Evolutionary conservation across 37 sponge, comb jelly and placozoan species (phyloP).

Genomic region (Cliona cf. orientalis): DNA sequence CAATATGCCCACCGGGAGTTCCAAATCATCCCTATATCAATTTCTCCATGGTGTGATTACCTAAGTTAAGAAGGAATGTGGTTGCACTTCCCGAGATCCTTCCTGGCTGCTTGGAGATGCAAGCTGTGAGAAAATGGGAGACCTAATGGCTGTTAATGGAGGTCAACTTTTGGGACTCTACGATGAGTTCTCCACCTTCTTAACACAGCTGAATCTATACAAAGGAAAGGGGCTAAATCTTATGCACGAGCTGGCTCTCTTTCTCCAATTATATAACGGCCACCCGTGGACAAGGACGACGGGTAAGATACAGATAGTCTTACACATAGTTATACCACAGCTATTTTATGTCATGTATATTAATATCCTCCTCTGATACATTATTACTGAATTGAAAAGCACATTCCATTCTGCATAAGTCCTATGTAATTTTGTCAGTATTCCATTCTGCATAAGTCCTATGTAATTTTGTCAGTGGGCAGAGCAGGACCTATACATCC

Average conservation of each 20-base stretch:
- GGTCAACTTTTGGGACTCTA: slow-evolving; percentile 12
- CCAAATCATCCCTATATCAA: slow-evolving; percentile 1
- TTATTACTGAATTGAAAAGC: no score
- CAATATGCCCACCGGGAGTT: slow-evolving; percentile 33
- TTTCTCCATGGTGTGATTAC: background rate
- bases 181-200: slow-evolving; percentile 34
- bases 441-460: no score
- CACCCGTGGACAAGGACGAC: slow-evolving; percentile 15
- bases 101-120: slow-evolving; percentile 28
- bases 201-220: slow-evolving; percentile 25
- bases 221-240: background rate
- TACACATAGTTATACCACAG: no score
- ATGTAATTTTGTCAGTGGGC: no score
- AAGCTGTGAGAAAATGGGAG: slow-evolving; percentile 39
- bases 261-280: slow-evolving; percentile 22
- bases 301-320: no score
- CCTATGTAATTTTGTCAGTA: no score
- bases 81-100: background rate
- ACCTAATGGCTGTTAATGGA: slow-evolving; percentile 10
- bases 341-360: no score
- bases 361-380: no score
- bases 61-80: background rate
- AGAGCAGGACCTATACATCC: no score
- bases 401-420: no score
- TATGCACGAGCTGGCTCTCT: slow-evolving; percentile 27